Evolutionary conservation across 1,140 invertebrate species (phyloP).

Genomic region (Aphaenogaster rudis): DNA sequence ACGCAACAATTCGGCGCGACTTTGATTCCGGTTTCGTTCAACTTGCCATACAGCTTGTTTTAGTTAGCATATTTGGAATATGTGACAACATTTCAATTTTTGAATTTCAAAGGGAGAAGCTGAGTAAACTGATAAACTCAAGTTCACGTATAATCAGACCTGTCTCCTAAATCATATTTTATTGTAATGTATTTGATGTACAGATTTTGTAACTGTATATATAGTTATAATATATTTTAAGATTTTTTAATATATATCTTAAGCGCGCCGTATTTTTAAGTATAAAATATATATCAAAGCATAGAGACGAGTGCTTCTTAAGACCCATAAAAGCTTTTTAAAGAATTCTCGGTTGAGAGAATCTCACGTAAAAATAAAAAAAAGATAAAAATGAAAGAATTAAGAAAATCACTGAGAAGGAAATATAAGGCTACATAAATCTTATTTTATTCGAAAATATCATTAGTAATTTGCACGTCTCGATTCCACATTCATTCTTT

Average conservation of each 20-base stretch:
- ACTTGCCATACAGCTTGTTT: not conserved
- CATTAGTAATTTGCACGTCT: not conserved
- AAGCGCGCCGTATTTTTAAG: not conserved
- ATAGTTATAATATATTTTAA: not conserved
- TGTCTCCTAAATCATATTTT: not conserved
- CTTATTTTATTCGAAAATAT: not conserved
- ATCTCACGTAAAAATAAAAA: not conserved
- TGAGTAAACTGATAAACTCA: not conserved
- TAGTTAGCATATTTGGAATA: not conserved
- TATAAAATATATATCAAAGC: not conserved
- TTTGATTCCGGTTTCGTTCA: not conserved
- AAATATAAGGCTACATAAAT: not conserved
- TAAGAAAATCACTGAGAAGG: not conserved
- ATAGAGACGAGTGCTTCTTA: not conserved
- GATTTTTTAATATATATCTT: conserved; percentile 13
- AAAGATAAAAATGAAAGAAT: not conserved
- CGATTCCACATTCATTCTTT: conserved; percentile 11
- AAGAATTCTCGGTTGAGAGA: not conserved
- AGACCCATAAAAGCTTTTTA: not conserved
- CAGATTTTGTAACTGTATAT: not conserved
- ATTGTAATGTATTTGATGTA: not conserved
- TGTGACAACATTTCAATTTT: not conserved
- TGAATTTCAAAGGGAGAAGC: not conserved
- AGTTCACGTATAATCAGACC: not conserved
- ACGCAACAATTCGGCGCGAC: not conserved